Conservation (phyloP, 2,797 vertebrate genomes). For the Pipistrellus pygmaeus region DNA sequence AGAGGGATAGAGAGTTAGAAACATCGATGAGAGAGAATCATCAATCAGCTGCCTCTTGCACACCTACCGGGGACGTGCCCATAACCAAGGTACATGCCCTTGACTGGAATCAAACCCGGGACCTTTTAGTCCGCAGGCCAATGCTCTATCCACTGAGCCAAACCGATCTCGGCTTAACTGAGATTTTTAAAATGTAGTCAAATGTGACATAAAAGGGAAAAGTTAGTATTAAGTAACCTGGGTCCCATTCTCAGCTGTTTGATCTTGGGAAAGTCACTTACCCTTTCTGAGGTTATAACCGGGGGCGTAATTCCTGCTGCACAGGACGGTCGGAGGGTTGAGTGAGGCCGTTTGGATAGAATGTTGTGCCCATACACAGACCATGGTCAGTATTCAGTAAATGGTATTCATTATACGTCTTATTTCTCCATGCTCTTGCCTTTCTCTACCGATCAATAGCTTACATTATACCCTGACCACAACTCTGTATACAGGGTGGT, state of each 20-base stretch:
- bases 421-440: background rate
- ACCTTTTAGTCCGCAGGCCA: too few species aligned
- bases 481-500: background rate
- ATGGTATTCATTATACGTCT: background rate
- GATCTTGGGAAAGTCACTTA: background rate
- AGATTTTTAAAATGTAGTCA: background rate
- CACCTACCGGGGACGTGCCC: too few species aligned
- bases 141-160: too few species aligned
- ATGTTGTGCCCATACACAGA: background rate
- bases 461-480: background rate
- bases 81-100: too few species aligned
- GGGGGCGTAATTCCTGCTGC: background rate
- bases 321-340: background rate
- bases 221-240: background rate
- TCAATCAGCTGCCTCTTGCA: too few species aligned
- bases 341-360: background rate
- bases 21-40: too few species aligned
- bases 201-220: background rate
- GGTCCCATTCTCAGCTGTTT: background rate
- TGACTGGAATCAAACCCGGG: too few species aligned
- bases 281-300: background rate
- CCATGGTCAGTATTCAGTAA: background rate
- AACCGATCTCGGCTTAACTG: too few species aligned
- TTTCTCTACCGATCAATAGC: background rate
- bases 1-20: too few species aligned